These are phyloP conservation scores for Sinopyrophorus schimmeli DNA, from an alignment of 2,888 invertebrate species.

Conservation along the genomic window DNA sequence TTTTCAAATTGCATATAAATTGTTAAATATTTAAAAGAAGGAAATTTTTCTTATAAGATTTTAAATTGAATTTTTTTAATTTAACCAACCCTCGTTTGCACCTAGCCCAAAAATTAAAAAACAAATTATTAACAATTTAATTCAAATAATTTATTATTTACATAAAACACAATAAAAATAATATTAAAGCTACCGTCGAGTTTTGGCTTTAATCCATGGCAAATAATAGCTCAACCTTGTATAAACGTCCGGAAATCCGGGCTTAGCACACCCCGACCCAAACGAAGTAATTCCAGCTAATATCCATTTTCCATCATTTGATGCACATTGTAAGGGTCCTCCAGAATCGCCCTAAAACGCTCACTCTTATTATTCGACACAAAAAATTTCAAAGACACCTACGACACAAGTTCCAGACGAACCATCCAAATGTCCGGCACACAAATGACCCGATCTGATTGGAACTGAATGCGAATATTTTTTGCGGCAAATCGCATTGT, in stretches of 20 bases:
- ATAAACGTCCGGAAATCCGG: constrained; percentile 88
- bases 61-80: too few species aligned
- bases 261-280: constrained; percentile 87
- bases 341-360: constrained; percentile 83
- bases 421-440: constrained; percentile 86
- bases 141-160: too few species aligned
- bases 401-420: constrained; percentile 90
- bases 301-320: constrained; percentile 81
- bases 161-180: too few species aligned
- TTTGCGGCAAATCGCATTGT: constrained; percentile 60
- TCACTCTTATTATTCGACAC: too few species aligned
- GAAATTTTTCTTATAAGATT: too few species aligned
- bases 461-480: constrained; percentile 69
- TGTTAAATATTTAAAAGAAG: too few species aligned
- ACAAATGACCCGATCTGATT: constrained; percentile 77
- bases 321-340: constrained; percentile 84
- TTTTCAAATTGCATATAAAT: too few species aligned
- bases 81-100: too few species aligned
- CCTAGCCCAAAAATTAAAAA: too few species aligned
- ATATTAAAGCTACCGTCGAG: too few species aligned
- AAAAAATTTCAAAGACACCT: constrained; percentile 53
- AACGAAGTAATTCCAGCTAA: constrained; percentile 88
- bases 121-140: too few species aligned
- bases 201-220: constrained; percentile 71
- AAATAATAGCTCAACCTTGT: constrained; percentile 82